A percentile compares a stretch with the other conserved stretches of the same genome.
phyloP scores from a whole-genome alignment of 2,797 vertebrate genomes.

The Kryptolebias ocellatus region DNA sequence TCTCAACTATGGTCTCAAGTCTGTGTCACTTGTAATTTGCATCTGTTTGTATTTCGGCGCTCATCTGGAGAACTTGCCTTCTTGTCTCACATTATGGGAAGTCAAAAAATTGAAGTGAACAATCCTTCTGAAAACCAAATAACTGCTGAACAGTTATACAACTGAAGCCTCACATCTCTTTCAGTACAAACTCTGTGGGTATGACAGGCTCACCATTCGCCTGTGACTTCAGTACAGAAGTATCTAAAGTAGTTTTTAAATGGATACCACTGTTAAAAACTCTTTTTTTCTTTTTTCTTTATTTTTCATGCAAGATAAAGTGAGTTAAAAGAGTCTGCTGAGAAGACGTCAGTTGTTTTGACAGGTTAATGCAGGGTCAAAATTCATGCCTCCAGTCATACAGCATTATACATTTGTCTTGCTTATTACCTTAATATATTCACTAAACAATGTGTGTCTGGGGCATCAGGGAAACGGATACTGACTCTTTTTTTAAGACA shows the following conservation, averaged over 20 bases:
- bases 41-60: constrained; percentile 16
- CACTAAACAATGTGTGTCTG: constrained; percentile 10
- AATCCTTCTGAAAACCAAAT: neutral
- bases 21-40: constrained; percentile 21
- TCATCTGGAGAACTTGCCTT: constrained; percentile 1
- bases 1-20: constrained; percentile 13
- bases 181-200: too few species aligned
- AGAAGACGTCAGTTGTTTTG: neutral
- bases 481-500: neutral
- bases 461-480: constrained; percentile 10
- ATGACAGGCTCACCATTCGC: too few species aligned
- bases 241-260: neutral
- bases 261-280: neutral
- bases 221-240: too few species aligned
- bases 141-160: neutral
- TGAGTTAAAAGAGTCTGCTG: neutral
- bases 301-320: neutral
- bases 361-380: neutral
- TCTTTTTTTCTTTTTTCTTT: neutral
- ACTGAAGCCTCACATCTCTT: neutral
- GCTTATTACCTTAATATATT: constrained; percentile 2
- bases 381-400: neutral
- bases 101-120: neutral
- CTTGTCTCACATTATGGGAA: constrained; percentile 10
- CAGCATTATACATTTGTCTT: neutral